phyloP scores from a whole-genome alignment of 23 tunicate genomes.

The Styela plicata region DNA sequence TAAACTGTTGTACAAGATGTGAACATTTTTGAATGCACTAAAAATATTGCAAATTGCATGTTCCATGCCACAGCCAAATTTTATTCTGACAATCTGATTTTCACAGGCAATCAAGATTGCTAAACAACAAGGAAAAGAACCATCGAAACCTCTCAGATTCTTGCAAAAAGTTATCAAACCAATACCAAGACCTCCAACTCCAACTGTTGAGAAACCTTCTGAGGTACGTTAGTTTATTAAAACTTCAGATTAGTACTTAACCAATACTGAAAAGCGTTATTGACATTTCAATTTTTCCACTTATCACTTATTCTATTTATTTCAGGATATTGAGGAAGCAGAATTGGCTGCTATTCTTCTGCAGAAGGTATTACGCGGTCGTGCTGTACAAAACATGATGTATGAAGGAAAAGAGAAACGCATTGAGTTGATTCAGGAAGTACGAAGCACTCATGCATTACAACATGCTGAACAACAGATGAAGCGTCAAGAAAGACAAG shows the following conservation, averaged over 20 bases:
- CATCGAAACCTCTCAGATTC: slow-evolving; percentile 77
- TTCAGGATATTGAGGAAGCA: slow-evolving; percentile 52
- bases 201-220: slow-evolving; percentile 68
- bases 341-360: slow-evolving; percentile 86
- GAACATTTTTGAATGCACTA: no score
- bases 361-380: slow-evolving; percentile 85
- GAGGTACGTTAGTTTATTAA: slow-evolving; percentile 35
- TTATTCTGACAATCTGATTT: no score
- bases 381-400: slow-evolving; percentile 90
- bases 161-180: slow-evolving; percentile 77
- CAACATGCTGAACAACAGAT: slow-evolving; percentile 76
- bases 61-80: no score
- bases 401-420: slow-evolving; percentile 89
- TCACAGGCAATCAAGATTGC: slow-evolving; percentile 79
- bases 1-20: no score
- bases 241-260: no score
- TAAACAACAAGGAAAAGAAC: slow-evolving; percentile 63
- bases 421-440: slow-evolving; percentile 76
- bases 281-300: no score
- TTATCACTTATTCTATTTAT: no score
- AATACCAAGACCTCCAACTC: slow-evolving; percentile 92
- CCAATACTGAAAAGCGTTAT: no score
- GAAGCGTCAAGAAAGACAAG: slow-evolving; percentile 73
- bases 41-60: no score
- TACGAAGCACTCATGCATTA: slow-evolving; percentile 88